These are phyloP conservation scores for Glandiceps talaboti DNA, from an alignment of 53 echinoderm and acorn worm genomes.

Conservation along the genomic window DNA sequence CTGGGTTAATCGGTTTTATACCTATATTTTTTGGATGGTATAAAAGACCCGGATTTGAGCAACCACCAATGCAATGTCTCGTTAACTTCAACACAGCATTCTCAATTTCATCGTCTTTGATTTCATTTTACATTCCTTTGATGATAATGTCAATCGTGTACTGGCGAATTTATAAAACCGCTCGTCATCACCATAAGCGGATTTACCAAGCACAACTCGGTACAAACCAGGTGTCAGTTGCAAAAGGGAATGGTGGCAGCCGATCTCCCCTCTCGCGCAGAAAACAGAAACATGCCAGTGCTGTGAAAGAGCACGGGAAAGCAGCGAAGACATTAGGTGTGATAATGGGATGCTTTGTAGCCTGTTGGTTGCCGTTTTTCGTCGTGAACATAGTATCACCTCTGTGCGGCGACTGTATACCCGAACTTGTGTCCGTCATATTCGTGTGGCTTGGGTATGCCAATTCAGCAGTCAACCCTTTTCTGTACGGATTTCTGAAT, in stretches of 20 bases:
- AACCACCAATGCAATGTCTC: background rate
- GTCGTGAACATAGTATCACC: background rate
- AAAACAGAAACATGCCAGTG: background rate
- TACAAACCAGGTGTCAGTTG: background rate
- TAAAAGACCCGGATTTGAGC: background rate
- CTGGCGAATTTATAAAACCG: background rate
- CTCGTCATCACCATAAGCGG: background rate
- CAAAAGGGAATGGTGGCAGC: background rate
- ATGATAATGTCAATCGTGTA: background rate
- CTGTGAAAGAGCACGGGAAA: background rate
- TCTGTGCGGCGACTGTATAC: background rate
- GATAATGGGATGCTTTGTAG: background rate
- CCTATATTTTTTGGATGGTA: background rate
- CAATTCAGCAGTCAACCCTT: background rate
- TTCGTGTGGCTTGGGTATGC: background rate
- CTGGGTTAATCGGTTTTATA: background rate
- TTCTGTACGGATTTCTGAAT: background rate
- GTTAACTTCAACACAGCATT: background rate
- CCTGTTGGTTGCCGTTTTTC: background rate
- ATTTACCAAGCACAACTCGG: background rate
- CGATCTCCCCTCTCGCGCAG: background rate
- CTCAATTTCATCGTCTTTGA: background rate
- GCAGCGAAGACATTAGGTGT: background rate
- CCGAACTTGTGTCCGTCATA: background rate
- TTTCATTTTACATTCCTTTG: background rate